Evolutionary conservation across 2,888 invertebrate genomes (phyloP).

Genomic region (Hirtodrosophila confusa): DNA sequence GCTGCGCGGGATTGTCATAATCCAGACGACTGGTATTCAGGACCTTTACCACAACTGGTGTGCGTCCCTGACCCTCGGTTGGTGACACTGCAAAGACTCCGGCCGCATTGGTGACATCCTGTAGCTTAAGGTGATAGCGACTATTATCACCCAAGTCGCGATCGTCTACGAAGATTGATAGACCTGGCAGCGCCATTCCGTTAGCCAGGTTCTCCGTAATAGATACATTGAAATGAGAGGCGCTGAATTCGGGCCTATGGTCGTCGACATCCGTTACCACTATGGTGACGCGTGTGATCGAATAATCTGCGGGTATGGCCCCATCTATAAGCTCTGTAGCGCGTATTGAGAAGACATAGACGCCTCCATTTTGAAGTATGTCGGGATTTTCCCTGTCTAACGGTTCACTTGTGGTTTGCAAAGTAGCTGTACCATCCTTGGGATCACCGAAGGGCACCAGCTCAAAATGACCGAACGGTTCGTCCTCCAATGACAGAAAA

Average conservation of each 20-base stretch:
- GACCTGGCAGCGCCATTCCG: slow-evolving; percentile 88
- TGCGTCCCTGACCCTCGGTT: slow-evolving; percentile 88
- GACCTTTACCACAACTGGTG: slow-evolving; percentile 90
- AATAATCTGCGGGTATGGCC: slow-evolving; percentile 88
- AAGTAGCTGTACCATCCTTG: slow-evolving; percentile 86
- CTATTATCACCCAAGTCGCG: slow-evolving; percentile 90
- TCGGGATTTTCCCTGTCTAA: slow-evolving; percentile 90
- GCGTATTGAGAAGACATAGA: slow-evolving; percentile 89
- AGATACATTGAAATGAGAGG: slow-evolving; percentile 87
- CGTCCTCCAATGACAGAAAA: slow-evolving; percentile 88
- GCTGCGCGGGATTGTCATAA: slow-evolving; percentile 87
- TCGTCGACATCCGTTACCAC: slow-evolving; percentile 92
- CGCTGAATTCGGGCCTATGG: slow-evolving; percentile 89
- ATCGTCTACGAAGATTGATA: slow-evolving; percentile 90
- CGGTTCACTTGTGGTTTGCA: slow-evolving; percentile 87
- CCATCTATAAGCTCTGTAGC: slow-evolving; percentile 91
- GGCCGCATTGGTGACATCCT: slow-evolving; percentile 86
- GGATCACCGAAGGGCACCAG: slow-evolving; percentile 85
- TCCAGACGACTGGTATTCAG: slow-evolving; percentile 88
- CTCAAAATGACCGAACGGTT: slow-evolving; percentile 88
- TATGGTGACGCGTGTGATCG: slow-evolving; percentile 89
- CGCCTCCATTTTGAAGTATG: slow-evolving; percentile 91
- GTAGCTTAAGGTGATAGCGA: slow-evolving; percentile 87
- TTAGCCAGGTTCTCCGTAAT: slow-evolving; percentile 91
- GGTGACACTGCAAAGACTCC: slow-evolving; percentile 88